Evolutionary conservation across 2,888 invertebrate genomes (phyloP).

Genomic region (Caenorhabditis sp.): DNA sequence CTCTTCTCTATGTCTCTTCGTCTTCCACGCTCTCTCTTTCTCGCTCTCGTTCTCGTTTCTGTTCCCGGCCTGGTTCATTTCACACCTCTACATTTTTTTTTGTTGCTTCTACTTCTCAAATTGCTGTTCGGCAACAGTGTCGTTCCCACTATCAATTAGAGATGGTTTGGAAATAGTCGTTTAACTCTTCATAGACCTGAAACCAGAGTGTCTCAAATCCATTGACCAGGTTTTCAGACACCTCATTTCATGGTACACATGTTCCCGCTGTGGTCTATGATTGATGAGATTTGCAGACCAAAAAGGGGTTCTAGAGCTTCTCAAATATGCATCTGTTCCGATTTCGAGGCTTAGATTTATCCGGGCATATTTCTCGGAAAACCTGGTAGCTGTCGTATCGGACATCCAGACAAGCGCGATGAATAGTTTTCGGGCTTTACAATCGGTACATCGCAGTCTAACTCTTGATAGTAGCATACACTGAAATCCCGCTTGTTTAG

Average conservation of each 20-base stretch:
- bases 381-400: too few species aligned
- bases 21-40: slow-evolving; percentile 11
- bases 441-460: too few species aligned
- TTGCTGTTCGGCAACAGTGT: slow-evolving; percentile 16
- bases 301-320: not conserved
- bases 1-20: slow-evolving; percentile 22
- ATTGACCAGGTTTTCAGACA: too few species aligned
- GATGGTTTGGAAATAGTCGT: too few species aligned
- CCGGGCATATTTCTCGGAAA: too few species aligned
- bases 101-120: slow-evolving; percentile 4
- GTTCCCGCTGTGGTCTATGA: slow-evolving; percentile 16
- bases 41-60: slow-evolving; percentile 16
- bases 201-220: too few species aligned
- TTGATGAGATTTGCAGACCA: slow-evolving; percentile 19
- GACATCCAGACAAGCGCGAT: too few species aligned
- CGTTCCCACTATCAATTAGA: not conserved
- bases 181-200: too few species aligned
- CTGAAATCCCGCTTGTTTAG: too few species aligned
- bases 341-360: not conserved
- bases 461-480: too few species aligned
- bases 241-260: not conserved
- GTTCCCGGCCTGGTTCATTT: slow-evolving; percentile 1
- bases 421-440: too few species aligned
- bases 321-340: slow-evolving; percentile 44
- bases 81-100: slow-evolving; percentile 16